A percentile compares a stretch with the other conserved stretches of the same genome.
phyloP scores from a whole-genome alignment of 2,888 invertebrate genomes.

The Gibbula magus region DNA sequence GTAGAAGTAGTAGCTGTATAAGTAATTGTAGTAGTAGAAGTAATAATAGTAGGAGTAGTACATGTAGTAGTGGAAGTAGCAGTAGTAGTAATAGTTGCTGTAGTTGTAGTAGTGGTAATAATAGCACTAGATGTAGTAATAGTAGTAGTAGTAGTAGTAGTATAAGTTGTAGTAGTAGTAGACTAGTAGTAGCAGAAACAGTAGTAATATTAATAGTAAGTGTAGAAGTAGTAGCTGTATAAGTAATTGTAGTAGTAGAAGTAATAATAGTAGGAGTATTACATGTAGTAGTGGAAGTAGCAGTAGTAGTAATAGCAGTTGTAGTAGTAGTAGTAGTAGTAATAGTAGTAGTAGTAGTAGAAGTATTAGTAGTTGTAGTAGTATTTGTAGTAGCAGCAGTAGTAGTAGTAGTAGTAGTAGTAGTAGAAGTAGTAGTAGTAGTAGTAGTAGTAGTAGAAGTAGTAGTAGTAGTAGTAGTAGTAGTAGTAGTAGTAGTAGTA shows the following conservation, averaged over 20 bases:
- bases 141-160: too few species aligned
- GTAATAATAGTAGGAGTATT: conserved; percentile 27
- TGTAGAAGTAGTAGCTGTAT: neutral
- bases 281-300: conserved; percentile 30
- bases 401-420: conserved; percentile 34
- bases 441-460: conserved; percentile 33
- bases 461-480: conserved; percentile 30
- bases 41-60: too few species aligned
- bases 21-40: too few species aligned
- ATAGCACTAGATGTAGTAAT: too few species aligned
- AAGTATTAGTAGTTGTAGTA: conserved; percentile 28
- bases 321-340: conserved; percentile 26
- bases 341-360: neutral
- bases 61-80: too few species aligned
- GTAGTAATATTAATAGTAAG: too few species aligned
- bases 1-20: too few species aligned
- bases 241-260: neutral
- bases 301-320: conserved; percentile 31
- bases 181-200: too few species aligned
- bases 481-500: too few species aligned
- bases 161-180: too few species aligned
- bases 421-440: conserved; percentile 30
- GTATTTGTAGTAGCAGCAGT: conserved; percentile 28
- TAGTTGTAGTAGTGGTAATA: too few species aligned
- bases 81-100: too few species aligned